Percentiles rank a stretch among this genome's conserved stretches.
phyloP scores from a whole-genome alignment of 2,797 vertebrate genomes.

The Phylloscopus collybita region DNA sequence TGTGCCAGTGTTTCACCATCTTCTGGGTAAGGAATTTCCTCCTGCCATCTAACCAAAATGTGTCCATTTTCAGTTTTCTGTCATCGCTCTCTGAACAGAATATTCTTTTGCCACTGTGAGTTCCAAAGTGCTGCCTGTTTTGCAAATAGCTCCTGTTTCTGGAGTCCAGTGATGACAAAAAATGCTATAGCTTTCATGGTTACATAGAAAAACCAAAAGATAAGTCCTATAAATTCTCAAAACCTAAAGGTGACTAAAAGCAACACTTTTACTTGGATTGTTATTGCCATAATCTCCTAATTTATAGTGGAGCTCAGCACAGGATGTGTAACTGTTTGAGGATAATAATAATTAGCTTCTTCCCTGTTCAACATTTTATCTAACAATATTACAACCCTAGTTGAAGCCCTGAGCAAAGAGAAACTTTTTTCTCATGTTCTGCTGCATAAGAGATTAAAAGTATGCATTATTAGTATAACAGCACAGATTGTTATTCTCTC shows the following conservation, averaged over 20 bases:
- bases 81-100: neutral
- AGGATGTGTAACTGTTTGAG: neutral
- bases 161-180: neutral
- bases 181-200: neutral
- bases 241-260: neutral
- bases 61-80: neutral
- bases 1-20: neutral
- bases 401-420: conserved; percentile 7
- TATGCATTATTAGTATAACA: neutral
- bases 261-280: neutral
- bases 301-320: neutral
- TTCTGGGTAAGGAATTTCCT: neutral
- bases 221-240: neutral
- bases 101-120: neutral
- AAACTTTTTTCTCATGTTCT: neutral
- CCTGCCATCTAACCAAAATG: neutral
- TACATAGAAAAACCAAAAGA: neutral
- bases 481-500: neutral
- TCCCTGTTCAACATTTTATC: neutral
- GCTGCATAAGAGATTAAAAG: conserved; percentile 10
- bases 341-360: neutral
- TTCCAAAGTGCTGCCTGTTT: neutral
- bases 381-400: neutral
- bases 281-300: neutral
- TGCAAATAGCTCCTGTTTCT: neutral